Base-by-base conservation (phyloP, 2,113 vertebrate species). In the Natator depressus region DNA sequence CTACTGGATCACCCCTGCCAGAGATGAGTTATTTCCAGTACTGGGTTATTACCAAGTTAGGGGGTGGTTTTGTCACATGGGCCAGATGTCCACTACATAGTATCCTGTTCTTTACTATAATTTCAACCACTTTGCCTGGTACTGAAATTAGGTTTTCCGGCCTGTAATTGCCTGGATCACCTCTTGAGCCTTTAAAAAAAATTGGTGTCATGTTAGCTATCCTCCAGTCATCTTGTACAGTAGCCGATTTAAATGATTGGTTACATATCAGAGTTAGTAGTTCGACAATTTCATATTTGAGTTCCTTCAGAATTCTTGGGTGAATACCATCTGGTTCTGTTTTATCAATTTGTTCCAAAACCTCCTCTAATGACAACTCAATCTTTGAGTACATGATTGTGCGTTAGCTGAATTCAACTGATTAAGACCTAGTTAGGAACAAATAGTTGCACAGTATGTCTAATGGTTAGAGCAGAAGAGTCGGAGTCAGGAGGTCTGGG, bases 341-440 rank as follows among this genome's bases (percentile, higher is more conserved):
- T 6, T 10, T n/a, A 82, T 42, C 42, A 42, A 42, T 42, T 42
- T 42, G 42, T 42, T 42, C 42, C 42, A 42, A 42, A 42, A 42
- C 42, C 42, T 42, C 42, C 42, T 42, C 42, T 42, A 42, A 42
- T 42, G 42, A 42, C 42, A 42, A 4, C 42, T 42, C 42, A 42
- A 42, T 42, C 42, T 90, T 85, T 25, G 65, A 85, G 51, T 54
- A 91, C 89, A 27, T 49, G 51, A 46, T 54, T 80, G 2, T 46
- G 82, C 95, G 72, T 84, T 55, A 89, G 75, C 35, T 24, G 62
- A 93, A 38, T 49, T 59, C 91, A 90, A 84, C 93, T 89, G 50
- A 20, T 57, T 69, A 91, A 94, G 47, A 69, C 75, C 51, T 54
- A 25, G 8, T 38, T 72, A 69, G 65, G n/a, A 72, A 72, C 19